A percentile compares a stretch with the other conserved stretches of the same genome.
phyloP scores from a whole-genome alignment of 2,888 invertebrate genomes.

The Hydropsyche betteni region DNA sequence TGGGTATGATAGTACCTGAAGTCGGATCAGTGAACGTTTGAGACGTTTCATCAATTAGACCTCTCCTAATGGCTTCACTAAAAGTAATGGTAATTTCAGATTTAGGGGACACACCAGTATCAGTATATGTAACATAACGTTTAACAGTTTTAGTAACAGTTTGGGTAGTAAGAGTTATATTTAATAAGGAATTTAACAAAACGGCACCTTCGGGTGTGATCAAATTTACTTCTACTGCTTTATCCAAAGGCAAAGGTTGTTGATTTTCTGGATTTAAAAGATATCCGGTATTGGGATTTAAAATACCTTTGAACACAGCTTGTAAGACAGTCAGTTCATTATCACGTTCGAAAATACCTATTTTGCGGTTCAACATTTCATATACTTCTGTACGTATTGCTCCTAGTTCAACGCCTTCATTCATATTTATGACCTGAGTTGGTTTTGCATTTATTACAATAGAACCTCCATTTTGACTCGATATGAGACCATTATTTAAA shows the following conservation, averaged over 20 bases:
- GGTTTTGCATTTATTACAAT: slow-evolving; percentile 76
- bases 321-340: slow-evolving; percentile 85
- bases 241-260: slow-evolving; percentile 80
- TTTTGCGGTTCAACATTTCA: slow-evolving; percentile 84
- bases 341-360: slow-evolving; percentile 81
- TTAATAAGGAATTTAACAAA: slow-evolving; percentile 82
- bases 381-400: slow-evolving; percentile 85
- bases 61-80: slow-evolving; percentile 79
- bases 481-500: slow-evolving; percentile 78
- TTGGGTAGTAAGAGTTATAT: slow-evolving; percentile 87
- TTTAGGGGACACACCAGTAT: slow-evolving; percentile 69
- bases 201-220: slow-evolving; percentile 90
- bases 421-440: slow-evolving; percentile 79
- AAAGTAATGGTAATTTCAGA: slow-evolving; percentile 74
- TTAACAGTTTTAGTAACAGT: slow-evolving; percentile 87
- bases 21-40: slow-evolving; percentile 81
- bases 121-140: slow-evolving; percentile 80
- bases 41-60: slow-evolving; percentile 80
- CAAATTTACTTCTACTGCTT: slow-evolving; percentile 84
- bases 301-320: slow-evolving; percentile 84
- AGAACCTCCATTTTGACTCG: slow-evolving; percentile 76
- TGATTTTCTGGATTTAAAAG: slow-evolving; percentile 78
- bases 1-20: slow-evolving; percentile 75
- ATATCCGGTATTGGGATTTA: slow-evolving; percentile 90
- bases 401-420: slow-evolving; percentile 81